Base-by-base conservation (phyloP, 1,140 invertebrate species). In the Nomia melanderi region DNA sequence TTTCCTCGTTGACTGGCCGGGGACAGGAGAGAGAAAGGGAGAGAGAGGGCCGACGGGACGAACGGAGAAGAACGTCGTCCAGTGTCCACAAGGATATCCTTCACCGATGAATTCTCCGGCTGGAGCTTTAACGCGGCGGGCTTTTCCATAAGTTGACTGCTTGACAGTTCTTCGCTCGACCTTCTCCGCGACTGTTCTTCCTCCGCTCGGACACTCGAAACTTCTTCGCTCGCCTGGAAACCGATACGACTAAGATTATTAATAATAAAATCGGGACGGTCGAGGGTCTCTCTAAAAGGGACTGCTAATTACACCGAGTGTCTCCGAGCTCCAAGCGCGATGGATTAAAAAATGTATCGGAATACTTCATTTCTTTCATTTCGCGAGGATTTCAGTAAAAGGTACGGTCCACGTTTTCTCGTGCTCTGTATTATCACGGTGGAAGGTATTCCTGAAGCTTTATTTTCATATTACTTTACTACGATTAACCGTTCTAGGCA, bases 101-200 rank as follows among this genome's bases (percentile, higher is more conserved):
- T 62, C 56, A 78, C 76, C 80, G 75, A 86, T 77, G 81, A 80
- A 85, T 80, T 78, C 75, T 78, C 63, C 27, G 9, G n/a, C 36
- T n/a, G n/a, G 36, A 56, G 64, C 23, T 60, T 71, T 67, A 69
- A 77, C 54, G 23, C 31, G 31, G 44, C 39, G 47, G 20, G 33
- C 23, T 59, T 72, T 31, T 50, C 59, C 59, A 80, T 80, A 80
- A 83, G 36, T 9, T 50, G 69, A 36, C 75, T 70, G 63, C 77
- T 78, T 69, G 57, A 69, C 39, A 64, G 56, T 69, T 78, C 47
- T 70, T 53, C 25, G 50, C 59, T 77, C 54, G 60, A 77, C 54
- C 63, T 71, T 62, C 39, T 62, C 31, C 23, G 2, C 31, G 14
- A 14, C 36, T 9, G 23, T 66, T 31, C 17, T 39, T 20, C 2